A percentile compares a stretch with the other conserved stretches of the same genome.
phyloP scores from a whole-genome alignment of 2,888 invertebrate genomes.

The Drosophila stalkeri region DNA sequence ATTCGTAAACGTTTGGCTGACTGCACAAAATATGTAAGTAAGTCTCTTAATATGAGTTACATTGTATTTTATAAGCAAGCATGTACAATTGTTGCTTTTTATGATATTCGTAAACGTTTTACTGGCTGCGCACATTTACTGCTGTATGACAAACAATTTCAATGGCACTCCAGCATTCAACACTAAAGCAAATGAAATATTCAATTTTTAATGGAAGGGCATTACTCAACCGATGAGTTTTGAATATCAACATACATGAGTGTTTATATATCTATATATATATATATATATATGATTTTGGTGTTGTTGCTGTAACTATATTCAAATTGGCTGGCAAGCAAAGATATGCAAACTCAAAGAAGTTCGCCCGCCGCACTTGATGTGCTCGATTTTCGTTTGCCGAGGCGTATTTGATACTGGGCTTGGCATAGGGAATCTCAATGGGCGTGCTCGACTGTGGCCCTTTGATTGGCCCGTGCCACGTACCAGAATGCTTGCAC shows the following conservation, averaged over 20 bases:
- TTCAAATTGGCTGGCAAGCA: conserved; percentile 69
- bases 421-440: conserved; percentile 12
- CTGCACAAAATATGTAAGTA: not conserved
- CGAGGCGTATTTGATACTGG: not conserved
- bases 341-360: conserved; percentile 77
- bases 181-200: not conserved
- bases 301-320: conserved; percentile 44
- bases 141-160: not conserved
- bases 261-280: not conserved
- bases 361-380: conserved; percentile 28
- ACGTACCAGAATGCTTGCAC: conserved; percentile 16
- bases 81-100: not conserved
- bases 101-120: not conserved
- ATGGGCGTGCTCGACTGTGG: conserved; percentile 12
- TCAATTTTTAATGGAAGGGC: conserved; percentile 13
- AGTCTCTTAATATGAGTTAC: not conserved
- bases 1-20: not conserved
- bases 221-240: conserved; percentile 15
- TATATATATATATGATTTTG: conserved; percentile 12
- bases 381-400: conserved; percentile 43
- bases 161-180: not conserved
- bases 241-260: conserved; percentile 3
- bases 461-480: conserved; percentile 25
- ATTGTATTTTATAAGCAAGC: not conserved
- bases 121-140: not conserved